phyloP scores from a whole-genome alignment of 2,888 invertebrate species.

The Drosophila suboccidentalis region DNA sequence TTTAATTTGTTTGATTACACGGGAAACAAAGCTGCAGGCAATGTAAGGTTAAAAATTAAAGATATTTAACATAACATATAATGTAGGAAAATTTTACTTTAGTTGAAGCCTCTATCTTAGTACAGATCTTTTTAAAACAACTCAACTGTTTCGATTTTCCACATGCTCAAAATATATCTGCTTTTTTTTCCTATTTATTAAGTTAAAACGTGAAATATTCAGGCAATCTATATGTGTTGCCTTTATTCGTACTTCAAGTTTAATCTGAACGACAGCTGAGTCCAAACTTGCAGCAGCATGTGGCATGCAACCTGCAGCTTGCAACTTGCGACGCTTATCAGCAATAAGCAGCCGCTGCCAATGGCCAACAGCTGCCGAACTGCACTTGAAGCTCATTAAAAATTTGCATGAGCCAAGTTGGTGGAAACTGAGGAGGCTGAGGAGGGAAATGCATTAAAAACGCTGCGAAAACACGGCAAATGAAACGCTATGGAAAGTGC shows the following conservation, averaged over 20 bases:
- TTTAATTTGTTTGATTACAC: no score
- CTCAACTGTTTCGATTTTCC: no score
- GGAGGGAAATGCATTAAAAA: slow-evolving; percentile 66
- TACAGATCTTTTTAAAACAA: no score
- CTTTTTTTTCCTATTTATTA: not conserved
- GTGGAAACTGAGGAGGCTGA: not conserved
- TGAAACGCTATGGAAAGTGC: slow-evolving; percentile 65
- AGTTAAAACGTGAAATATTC: not conserved
- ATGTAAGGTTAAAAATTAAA: no score
- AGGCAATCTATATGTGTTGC: slow-evolving; percentile 2
- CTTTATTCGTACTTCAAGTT: slow-evolving; percentile 6
- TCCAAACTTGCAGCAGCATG: slow-evolving; percentile 21
- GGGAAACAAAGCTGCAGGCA: no score
- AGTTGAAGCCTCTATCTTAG: no score
- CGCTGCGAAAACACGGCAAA: slow-evolving; percentile 27
- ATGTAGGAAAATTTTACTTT: no score
- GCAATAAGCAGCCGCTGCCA: slow-evolving; percentile 52
- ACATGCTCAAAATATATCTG: no score
- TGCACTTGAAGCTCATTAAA: slow-evolving; percentile 80
- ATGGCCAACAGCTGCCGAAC: slow-evolving; percentile 43
- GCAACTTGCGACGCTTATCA: slow-evolving; percentile 55
- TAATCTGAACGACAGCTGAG: slow-evolving; percentile 21
- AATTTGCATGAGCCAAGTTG: slow-evolving; percentile 53
- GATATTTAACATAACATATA: no score
- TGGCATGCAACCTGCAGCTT: slow-evolving; percentile 12